Base-by-base conservation (phyloP, 2,797 vertebrate species). In the Aldrovandia affinis region DNA sequence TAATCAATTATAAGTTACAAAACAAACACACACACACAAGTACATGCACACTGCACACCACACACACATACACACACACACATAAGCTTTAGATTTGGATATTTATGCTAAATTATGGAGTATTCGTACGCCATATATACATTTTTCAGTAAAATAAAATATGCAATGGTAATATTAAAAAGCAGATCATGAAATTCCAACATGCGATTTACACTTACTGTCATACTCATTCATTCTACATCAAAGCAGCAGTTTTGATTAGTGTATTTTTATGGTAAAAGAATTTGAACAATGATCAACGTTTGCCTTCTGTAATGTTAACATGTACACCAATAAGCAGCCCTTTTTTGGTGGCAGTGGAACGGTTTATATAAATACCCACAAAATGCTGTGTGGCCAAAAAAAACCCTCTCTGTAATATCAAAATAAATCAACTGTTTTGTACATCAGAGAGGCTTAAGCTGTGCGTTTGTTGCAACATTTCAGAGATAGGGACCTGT, bases 401-500 rank as follows among this genome's bases (percentile, higher is more conserved):
- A 92, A 81, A 81, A 81, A 80, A 80, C 47, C 65, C 28, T 88
- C 81, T 88, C 83, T 85, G 86, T 87, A 84, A 84, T 87, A 81
- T 47, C 78, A 81, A 89, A 89, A 88, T 89, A 88, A 89, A 88
- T 84, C 84, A 90, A 91, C 89, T 91, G 83, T 92, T 94, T 91
- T 93, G 87, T 90, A 95, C 94, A 94, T 94, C 92, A 93, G 89
- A 91, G 87, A 39, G 83, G 83, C 89, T 92, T 93, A 94, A 94
- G 91, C 89, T 91, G 90, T 91, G 91, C 89, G 89, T 93, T 90
- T 93, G 90, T 92, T 91, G 89, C 89, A 90, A 85, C 85, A 89
- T 92, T 89, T 88, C 86, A 89, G 87, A 85, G 86, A 89, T 86
- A 85, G 36, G 80, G 59, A 79, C 79, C 59, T 39, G 50, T 83